Base-by-base conservation (phyloP, 2,888 invertebrate species). In the Macrophya alboannulata region DNA sequence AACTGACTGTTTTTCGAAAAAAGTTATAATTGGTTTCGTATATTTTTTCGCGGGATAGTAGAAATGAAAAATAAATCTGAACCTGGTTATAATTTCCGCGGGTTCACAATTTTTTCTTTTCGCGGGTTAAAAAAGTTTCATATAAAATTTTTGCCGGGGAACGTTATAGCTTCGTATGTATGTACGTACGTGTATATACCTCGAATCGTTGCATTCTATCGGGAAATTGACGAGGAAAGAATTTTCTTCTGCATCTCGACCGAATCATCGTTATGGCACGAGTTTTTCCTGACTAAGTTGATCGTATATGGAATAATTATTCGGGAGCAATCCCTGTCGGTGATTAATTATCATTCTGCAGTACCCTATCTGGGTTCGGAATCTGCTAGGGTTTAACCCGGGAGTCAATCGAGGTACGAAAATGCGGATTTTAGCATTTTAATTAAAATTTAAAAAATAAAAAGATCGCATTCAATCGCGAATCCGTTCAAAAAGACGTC, bases 401-500 rank as follows among this genome's bases (percentile, higher is more conserved):
- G 31, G 9, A 25, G 12, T 59, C 43, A 43, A 81, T 81, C 40
- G n/a, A 25, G n/a, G 43, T 8, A 12, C 59, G 81, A 12, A 31
- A 43, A 81, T 62, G 81, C 43, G 81, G 43, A 81, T 81, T 62
- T 81, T 81, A 62, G 81, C 81, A 81, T 81, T 81, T 81, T 62
- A 81, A 81, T 81, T 81, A 81, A 81, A 77, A 77, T 77, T 31
- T 40, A 3, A 37, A 31, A 77, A 77, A 77, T 77, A 31, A 37
- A 55, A 77, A 55, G 51, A 48, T 40, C 43, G 40, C n/a, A 43
- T 81, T 81, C 59, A 43, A 62, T 62, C 77, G 51, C 31, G 77
- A 25, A 48, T 55, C 4, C 51, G 48, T 9, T 77, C 45, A 45
- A 74, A 74, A 74, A 74, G 43, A 74, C 72, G 45, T 74, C 45